phyloP scores from a whole-genome alignment of 2,888 invertebrate genomes.

The Chirona hameri region DNA sequence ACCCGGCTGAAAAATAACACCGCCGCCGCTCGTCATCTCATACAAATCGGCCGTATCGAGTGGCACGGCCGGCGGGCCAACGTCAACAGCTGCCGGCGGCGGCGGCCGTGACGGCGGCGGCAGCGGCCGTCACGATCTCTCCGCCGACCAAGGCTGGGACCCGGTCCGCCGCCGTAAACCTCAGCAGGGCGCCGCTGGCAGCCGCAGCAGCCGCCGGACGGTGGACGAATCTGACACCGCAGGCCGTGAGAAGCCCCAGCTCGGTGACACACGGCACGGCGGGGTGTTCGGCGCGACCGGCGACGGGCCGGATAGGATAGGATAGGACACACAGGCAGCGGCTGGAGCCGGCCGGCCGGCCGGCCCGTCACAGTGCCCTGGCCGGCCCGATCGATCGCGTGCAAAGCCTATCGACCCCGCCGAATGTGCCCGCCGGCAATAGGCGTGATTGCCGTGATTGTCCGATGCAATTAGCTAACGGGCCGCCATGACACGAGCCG shows the following conservation, averaged over 20 bases:
- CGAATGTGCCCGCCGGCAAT: background rate
- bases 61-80: background rate
- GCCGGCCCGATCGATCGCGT: background rate
- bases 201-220: background rate
- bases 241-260: background rate
- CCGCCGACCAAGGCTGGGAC: too few relatives aligned
- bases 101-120: background rate
- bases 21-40: background rate
- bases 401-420: background rate
- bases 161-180: background rate
- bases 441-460: background rate
- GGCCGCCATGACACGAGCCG: background rate
- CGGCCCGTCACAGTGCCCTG: too few relatives aligned
- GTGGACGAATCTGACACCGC: background rate
- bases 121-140: background rate
- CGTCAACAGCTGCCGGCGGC: background rate
- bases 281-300: too few relatives aligned
- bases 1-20: background rate
- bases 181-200: too few relatives aligned
- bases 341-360: too few relatives aligned
- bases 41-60: background rate
- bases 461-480: constrained; percentile 14
- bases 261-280: too few relatives aligned
- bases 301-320: too few relatives aligned
- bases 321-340: too few relatives aligned